Evolutionary conservation across 2,113 vertebrate genomes (phyloP), one percentile per base, ranked within the genome.

Genomic region (Cyanoliseus patagonus): DNA sequence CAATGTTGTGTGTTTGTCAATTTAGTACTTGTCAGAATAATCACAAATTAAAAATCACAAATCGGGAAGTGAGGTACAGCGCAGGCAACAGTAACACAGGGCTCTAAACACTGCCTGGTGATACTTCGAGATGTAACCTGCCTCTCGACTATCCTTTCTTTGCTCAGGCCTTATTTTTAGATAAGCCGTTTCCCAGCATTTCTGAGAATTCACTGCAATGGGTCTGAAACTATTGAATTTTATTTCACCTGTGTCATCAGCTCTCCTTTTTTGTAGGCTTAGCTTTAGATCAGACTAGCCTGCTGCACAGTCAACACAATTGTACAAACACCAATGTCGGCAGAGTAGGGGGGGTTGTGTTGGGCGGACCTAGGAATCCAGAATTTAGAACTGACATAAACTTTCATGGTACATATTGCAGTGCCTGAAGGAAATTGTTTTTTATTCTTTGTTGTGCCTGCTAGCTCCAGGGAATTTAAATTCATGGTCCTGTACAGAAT

Each of bases 1-100:
- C 0, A 0, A 53, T 88, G 67, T 37, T 82, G 39, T 52, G 17
- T 76, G n/a, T 85, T 81, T 86, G 17, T 49, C 93, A 74, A 90
- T 77, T 92, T 68, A 59, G 27, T 18, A 7, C 51, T 88, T 79
- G 59, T 63, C 46, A 66, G 53, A 86, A 90, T 79, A 85, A 69
- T 33, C 41, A 69, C 14, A 57, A 41, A 86, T 70, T 49, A 57
- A 80, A 89, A 84, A 70, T 74, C 7, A 1, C 28, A 42, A 19
- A 68, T 78, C 24, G 37, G 77, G 41, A 75, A 75, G 27, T 69
- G 25, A 81, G 39, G 19, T 57, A 39, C 41, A 83, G 42, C 33
- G 64, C 25, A 77, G 35, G 55, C 37, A 83, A 30, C 23, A 35
- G 9, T 31, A 55, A 69, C 0, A 0, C 7, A 51, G 51, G 14